Conservation (phyloP, 2,113 vertebrate genomes). For the Eolophus roseicapilla region DNA sequence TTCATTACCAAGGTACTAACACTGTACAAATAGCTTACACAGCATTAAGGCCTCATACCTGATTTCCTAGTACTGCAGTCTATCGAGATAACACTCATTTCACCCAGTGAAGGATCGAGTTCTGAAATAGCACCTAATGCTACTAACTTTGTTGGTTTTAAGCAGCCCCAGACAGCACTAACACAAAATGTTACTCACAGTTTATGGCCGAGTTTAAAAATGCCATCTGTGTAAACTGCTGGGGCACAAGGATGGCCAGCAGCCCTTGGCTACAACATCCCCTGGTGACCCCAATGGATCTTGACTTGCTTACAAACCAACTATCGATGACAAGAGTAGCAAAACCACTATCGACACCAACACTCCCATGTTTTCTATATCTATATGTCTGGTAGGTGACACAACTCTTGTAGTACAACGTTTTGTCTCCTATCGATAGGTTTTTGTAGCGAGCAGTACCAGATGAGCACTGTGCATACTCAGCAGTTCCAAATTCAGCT, state of each 20-base stretch:
- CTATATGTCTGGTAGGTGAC: not conserved
- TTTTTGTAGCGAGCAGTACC: not conserved
- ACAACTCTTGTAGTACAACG: not conserved
- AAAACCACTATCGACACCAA: not conserved
- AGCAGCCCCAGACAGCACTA: not conserved
- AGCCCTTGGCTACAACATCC: not conserved
- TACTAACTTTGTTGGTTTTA: not conserved
- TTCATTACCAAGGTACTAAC: not conserved
- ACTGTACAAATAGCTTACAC: not conserved
- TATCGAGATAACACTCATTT: accelerated
- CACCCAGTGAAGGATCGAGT: not conserved
- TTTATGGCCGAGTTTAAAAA: not conserved
- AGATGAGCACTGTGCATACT: not conserved
- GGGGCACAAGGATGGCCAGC: not conserved
- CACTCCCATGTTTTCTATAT: not conserved
- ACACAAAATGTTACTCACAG: not conserved
- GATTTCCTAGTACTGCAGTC: not conserved
- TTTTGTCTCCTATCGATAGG: not conserved
- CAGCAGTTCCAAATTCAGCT: not conserved
- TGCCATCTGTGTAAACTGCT: not conserved
- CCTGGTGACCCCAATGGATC: not conserved
- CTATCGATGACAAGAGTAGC: not conserved
- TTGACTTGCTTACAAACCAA: not conserved
- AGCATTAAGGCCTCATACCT: not conserved
- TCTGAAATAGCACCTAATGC: not conserved